A percentile compares a stretch with the other conserved stretches of the same genome.
These are phyloP conservation scores for Moxostoma hubbsi DNA, from an alignment of 2,797 vertebrate species.

Conservation along the genomic window DNA sequence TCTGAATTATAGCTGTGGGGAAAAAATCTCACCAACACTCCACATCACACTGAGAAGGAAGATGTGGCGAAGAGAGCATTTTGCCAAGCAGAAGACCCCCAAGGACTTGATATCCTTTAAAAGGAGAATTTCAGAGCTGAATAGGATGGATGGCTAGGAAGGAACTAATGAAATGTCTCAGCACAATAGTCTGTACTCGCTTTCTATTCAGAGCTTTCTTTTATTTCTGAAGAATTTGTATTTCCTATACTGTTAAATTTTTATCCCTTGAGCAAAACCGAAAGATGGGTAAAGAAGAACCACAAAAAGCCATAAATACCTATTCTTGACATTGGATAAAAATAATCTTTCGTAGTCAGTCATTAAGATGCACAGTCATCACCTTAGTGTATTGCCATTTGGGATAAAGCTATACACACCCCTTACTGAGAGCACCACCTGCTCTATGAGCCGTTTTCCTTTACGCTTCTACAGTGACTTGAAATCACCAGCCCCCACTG, in stretches of 20 bases:
- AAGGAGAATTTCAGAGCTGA: constrained; percentile 67
- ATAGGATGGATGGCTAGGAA: constrained; percentile 30
- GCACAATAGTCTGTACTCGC: not conserved
- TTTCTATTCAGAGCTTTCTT: not conserved
- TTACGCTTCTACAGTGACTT: constrained; percentile 20
- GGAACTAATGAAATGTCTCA: constrained; percentile 4
- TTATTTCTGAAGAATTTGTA: not conserved
- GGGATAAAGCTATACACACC: constrained; percentile 18
- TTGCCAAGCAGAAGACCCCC: constrained; percentile 71
- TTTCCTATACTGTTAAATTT: not conserved
- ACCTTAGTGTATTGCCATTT: constrained; percentile 34
- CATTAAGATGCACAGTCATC: constrained; percentile 28
- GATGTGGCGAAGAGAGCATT: constrained; percentile 51
- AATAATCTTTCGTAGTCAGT: constrained; percentile 38
- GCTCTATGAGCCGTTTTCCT: constrained; percentile 32
- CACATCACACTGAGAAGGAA: constrained; percentile 70
- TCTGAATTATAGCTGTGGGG: constrained; percentile 76
- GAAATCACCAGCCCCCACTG: not conserved
- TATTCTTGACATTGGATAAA: constrained; percentile 32
- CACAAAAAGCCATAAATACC: not conserved
- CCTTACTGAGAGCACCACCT: constrained; percentile 48
- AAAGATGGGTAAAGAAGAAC: not conserved
- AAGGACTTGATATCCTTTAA: constrained; percentile 76
- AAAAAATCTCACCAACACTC: constrained; percentile 67
- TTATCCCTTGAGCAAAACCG: not conserved